Evolutionary conservation across 2,888 invertebrate genomes (phyloP).

Genomic region (Acanthoscelides obtectus): DNA sequence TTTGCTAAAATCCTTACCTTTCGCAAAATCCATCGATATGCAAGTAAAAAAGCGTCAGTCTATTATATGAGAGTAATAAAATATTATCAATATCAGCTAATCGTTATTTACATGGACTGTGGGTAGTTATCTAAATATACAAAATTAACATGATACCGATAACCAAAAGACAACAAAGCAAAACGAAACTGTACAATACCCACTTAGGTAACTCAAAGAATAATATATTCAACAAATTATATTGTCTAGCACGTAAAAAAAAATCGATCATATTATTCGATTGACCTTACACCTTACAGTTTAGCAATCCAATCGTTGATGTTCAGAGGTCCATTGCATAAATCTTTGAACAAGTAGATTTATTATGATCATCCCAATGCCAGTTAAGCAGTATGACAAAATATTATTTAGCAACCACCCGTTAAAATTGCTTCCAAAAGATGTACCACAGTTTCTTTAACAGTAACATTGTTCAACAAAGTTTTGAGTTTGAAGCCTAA

Average conservation of each 20-base stretch:
- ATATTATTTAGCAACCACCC: too few species aligned
- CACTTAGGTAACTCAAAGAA: neutral
- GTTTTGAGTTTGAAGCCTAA: too few species aligned
- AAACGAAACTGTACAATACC: slow-evolving; percentile 6
- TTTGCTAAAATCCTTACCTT: slow-evolving; percentile 19
- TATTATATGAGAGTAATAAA: slow-evolving; percentile 38
- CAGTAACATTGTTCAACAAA: too few species aligned
- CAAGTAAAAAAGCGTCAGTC: slow-evolving; percentile 44
- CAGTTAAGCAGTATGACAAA: too few species aligned
- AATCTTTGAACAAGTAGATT: neutral
- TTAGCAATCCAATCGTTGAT: neutral
- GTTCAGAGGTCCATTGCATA: neutral
- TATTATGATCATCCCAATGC: too few species aligned
- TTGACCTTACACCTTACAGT: neutral
- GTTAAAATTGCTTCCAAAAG: too few species aligned
- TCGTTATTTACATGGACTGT: slow-evolving; percentile 25
- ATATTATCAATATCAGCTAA: slow-evolving; percentile 34
- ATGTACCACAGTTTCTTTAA: too few species aligned
- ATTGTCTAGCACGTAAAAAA: slow-evolving; percentile 10
- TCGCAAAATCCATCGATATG: slow-evolving; percentile 29
- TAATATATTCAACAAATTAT: neutral
- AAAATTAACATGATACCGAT: slow-evolving; percentile 28
- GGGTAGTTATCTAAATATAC: neutral
- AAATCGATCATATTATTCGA: neutral
- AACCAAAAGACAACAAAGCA: slow-evolving; percentile 27